Evolutionary conservation across 53 echinoderm and acorn worm genomes (phyloP).

Genomic region (Arbacia lixula): DNA sequence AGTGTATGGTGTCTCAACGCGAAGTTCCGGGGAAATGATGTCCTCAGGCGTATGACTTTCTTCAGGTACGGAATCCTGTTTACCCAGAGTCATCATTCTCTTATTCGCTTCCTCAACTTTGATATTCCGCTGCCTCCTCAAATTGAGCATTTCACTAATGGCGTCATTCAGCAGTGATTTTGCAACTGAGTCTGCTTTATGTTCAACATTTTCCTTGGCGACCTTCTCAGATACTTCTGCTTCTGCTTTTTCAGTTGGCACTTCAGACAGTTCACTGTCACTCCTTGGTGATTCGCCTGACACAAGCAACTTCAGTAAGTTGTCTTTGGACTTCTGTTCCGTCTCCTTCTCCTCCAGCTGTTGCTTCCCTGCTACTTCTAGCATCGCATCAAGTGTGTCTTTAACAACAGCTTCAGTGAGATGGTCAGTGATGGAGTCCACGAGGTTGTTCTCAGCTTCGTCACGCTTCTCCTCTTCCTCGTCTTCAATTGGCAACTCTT

Average conservation of each 20-base stretch:
- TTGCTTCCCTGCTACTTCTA: constrained; percentile 67
- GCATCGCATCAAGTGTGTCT: constrained; percentile 67
- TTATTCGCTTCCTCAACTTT: constrained; percentile 47
- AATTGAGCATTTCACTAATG: constrained; percentile 65
- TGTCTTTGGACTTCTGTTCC: constrained; percentile 46
- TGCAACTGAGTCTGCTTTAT: constrained; percentile 67
- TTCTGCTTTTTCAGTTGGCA: constrained; percentile 17
- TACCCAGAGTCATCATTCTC: not conserved
- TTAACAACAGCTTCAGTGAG: constrained; percentile 69
- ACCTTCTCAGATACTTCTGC: constrained; percentile 44
- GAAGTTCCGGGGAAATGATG: constrained; percentile 21
- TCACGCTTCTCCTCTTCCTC: constrained; percentile 29
- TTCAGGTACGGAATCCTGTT: not conserved
- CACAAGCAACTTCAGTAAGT: constrained; percentile 44
- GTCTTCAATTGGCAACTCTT: constrained; percentile 43
- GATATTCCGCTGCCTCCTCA: constrained; percentile 55
- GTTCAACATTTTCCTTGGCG: constrained; percentile 16
- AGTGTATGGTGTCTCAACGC: constrained; percentile 71
- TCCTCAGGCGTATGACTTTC: constrained; percentile 26
- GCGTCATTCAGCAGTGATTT: constrained; percentile 72
- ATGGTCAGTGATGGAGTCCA: constrained; percentile 83
- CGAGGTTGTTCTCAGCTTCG: constrained; percentile 57
- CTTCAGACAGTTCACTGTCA: constrained; percentile 20
- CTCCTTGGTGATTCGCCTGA: constrained; percentile 30
- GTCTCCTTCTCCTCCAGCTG: constrained; percentile 25